Base-by-base conservation (phyloP, 2,888 invertebrate genomes). In the Pyrochroa serraticornis region DNA sequence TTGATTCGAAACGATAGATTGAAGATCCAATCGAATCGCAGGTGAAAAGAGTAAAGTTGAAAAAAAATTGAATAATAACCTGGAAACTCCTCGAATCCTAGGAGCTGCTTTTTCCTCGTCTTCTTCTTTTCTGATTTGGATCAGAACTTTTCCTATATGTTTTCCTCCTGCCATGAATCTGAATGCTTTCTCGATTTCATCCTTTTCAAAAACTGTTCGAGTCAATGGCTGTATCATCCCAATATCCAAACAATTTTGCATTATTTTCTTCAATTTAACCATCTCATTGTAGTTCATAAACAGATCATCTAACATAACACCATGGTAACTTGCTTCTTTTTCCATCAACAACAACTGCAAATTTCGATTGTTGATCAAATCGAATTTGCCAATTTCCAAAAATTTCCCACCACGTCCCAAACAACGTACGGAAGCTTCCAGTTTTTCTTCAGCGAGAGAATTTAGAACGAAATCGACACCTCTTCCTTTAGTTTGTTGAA, bases 381-480 rank as follows among this genome's bases (percentile, higher is more conserved):
- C 39, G 39, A 39, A 39, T 39, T 39, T 39, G 8, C 39, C 39
- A 22, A 22, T 22, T 22, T 22, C 22, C 22, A 22, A 22, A 13
- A 39, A 39, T 13, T 87, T 71, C 92, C 88, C 49, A 0, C 81
- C 79, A 0, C 65, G 60, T 0, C 81, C 84, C 7, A 87, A 75
- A 62, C 87, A 87, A 1, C 85, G 80, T 0, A 86, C 74, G 0
- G 87, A 86, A 0, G 87, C 90, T 72, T 85, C 83, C 0, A 96
- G 82, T 77, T 95, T 95, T 41, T 96, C 95, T 71, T 93, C 95
- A 0, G 95, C 87, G 43, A 97, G 80, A 0, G 94, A 95, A 78
- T 97, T 97, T 7, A 93, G 79, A 9, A 97, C 91, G 54, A 95
- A 80, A 78, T 97, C 92, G 6, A 97, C 96, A 22, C 22, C 22